Evolutionary conservation across 2,113 vertebrate genomes (phyloP).

Genomic region (Rallus limicola): DNA sequence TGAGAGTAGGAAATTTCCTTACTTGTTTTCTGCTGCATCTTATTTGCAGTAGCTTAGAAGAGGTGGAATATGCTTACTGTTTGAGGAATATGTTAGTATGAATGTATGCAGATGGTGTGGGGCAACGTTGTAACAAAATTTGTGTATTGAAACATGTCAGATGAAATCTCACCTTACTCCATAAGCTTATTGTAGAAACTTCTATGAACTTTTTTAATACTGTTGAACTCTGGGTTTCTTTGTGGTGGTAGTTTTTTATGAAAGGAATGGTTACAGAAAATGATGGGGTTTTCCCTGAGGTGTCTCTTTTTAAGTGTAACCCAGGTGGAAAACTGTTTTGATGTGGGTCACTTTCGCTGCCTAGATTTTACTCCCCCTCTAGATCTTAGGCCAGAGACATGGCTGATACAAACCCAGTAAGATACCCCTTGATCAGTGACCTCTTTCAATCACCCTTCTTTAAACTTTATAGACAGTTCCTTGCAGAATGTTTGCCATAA

Average conservation of each 20-base stretch:
- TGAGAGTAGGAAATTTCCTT: background rate
- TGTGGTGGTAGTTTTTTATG: background rate
- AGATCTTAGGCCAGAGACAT: background rate
- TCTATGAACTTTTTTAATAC: background rate
- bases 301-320: background rate
- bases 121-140: background rate
- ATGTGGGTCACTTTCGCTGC: background rate
- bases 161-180: background rate
- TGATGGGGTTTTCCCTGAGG: fast-evolving
- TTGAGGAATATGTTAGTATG: background rate
- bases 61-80: background rate
- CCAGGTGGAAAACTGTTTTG: background rate
- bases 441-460: background rate
- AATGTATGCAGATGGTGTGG: background rate
- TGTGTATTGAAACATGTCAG: background rate
- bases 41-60: background rate
- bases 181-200: background rate
- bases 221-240: background rate
- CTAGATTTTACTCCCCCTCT: background rate
- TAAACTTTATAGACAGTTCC: background rate
- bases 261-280: background rate
- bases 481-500: background rate
- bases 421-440: background rate
- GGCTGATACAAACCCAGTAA: background rate
- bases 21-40: background rate